Evolutionary conservation across 1,140 invertebrate species (phyloP), one percentile per base, ranked within the genome.

Genomic region (Eupristina koningsbergeri): DNA sequence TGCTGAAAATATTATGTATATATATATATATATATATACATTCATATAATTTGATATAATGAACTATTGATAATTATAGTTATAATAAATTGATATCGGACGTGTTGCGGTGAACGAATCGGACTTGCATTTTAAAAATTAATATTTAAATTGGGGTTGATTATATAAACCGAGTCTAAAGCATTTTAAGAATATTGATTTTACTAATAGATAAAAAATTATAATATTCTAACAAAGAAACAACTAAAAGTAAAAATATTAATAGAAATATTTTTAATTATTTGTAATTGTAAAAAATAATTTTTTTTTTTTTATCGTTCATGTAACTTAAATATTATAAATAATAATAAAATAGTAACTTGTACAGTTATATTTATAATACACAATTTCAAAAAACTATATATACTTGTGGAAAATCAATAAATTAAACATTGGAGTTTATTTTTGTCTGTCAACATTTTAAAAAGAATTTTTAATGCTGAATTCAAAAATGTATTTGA

Each of bases 1-100:
- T 92, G 92, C 90, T 92, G 90, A 91, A 91, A 91, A 91, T 91
- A 91, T 87, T 89, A 90, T 89, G 89, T 84, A 89, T 84, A 26
- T 26, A 58, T 26, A 58, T 58, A 13, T 9, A 64, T 34, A 64
- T 19, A 50, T 47, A 74, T 74, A 74, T 8, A n/a, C 22, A 26
- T 71, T 26, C 41, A 34, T 81, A 61, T 78, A 41, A 78, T 53
- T 80, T 80, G 78, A 75, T 89, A 88, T 84, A 86, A 86, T 86
- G 86, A 86, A 85, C 81, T 88, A 88, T 85, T 87, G 83, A 83
- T 76, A 86, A 88, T 86, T 78, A 73, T 88, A 87, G 84, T 87
- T 83, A 87, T 89, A 88, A 87, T 73, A 85, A 85, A 76, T 75
- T 50, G 69, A 76, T 80, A 80, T 64, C 3, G 31, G 71, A 76